Conservation (phyloP, 2,888 invertebrate genomes). For the Drosophila nigricruria region DNA sequence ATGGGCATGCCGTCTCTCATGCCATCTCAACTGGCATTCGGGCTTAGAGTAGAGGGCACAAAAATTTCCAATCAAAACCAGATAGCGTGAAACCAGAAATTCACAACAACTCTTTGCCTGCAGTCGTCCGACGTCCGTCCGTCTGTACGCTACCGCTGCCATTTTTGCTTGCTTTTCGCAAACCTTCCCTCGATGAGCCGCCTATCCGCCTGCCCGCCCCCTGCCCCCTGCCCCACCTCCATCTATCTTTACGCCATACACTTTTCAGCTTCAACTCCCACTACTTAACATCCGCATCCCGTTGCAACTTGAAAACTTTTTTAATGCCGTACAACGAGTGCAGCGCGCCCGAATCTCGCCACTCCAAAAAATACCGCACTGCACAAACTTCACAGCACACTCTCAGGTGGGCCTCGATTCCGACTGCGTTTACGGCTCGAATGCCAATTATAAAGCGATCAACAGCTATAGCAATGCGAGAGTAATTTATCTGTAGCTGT, state of each 20-base stretch:
- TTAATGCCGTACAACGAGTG: conserved; percentile 36
- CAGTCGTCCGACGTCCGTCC: conserved; percentile 50
- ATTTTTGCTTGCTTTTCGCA: conserved; percentile 6
- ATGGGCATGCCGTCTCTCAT: conserved; percentile 3
- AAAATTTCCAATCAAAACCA: conserved; percentile 80
- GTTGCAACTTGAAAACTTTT: conserved; percentile 48
- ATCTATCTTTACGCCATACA: neutral
- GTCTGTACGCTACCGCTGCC: neutral
- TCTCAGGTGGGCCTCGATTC: conserved; percentile 23
- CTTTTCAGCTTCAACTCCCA: neutral
- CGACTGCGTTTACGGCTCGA: conserved; percentile 13
- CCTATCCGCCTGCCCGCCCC: neutral
- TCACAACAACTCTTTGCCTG: conserved; percentile 69
- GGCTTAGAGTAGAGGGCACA: conserved; percentile 45
- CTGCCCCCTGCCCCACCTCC: no score
- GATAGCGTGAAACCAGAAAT: conserved; percentile 76
- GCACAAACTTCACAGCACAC: conserved; percentile 53
- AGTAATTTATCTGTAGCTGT: neutral
- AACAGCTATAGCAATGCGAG: conserved; percentile 17
- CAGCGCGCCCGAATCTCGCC: conserved; percentile 22
- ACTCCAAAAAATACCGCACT: conserved; percentile 57
- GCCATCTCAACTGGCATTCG: conserved; percentile 8
- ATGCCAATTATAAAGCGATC: conserved; percentile 59
- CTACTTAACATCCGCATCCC: conserved; percentile 9
- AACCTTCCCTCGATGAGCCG: no score